These are phyloP conservation scores for Netelia inedita DNA, from an alignment of 2,888 invertebrate genomes.

Conservation along the genomic window DNA sequence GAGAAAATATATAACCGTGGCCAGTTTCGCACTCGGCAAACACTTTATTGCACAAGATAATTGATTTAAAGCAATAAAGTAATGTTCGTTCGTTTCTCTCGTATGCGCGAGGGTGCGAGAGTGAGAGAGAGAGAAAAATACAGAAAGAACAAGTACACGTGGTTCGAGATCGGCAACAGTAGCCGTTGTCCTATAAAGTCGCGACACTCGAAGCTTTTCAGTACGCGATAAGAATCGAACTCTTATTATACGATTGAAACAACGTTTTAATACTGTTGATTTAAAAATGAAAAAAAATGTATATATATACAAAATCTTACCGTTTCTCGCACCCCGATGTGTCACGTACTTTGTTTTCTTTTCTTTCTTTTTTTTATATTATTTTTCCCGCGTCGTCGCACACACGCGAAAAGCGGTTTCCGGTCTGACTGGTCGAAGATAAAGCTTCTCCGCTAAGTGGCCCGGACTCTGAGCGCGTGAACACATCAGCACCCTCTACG, in stretches of 20 bases:
- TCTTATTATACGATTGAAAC: slow-evolving; percentile 64
- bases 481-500: slow-evolving; percentile 44
- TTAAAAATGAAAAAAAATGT: background rate
- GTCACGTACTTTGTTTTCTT: background rate
- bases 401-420: slow-evolving; percentile 64
- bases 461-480: slow-evolving; percentile 63
- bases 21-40: slow-evolving; percentile 30
- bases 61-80: slow-evolving; percentile 65
- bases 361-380: slow-evolving; percentile 25
- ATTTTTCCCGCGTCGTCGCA: slow-evolving; percentile 17
- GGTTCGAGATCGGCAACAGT: slow-evolving; percentile 8
- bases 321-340: slow-evolving; percentile 22
- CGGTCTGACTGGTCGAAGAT: slow-evolving; percentile 73
- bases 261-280: slow-evolving; percentile 53
- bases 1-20: background rate
- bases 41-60: slow-evolving; percentile 65
- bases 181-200: slow-evolving; percentile 53
- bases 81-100: slow-evolving; percentile 49
- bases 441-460: slow-evolving; percentile 69
- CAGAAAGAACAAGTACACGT: background rate
- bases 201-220: slow-evolving; percentile 27
- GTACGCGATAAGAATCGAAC: slow-evolving; percentile 64
- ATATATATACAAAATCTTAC: slow-evolving; percentile 30
- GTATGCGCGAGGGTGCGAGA: background rate
- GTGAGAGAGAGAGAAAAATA: background rate